Evolutionary conservation across 2,888 invertebrate genomes (phyloP).

Genomic region (Drosophila gaucha): DNA sequence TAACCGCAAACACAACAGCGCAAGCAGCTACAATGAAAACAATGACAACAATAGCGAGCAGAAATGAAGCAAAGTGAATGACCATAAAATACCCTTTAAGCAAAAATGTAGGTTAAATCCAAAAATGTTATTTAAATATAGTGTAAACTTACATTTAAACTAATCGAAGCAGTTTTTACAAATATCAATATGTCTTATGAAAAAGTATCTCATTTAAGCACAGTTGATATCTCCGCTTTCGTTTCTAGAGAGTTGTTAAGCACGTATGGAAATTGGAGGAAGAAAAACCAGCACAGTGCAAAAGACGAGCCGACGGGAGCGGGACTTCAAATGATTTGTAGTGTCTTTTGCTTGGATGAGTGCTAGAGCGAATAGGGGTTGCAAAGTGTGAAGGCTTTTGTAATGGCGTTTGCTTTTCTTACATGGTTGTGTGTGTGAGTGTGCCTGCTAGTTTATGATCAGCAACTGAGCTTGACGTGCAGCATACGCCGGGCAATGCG

Average conservation of each 20-base stretch:
- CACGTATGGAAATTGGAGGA: conserved; percentile 24
- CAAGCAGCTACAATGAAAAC: conserved; percentile 50
- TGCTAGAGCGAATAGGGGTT: conserved; percentile 7
- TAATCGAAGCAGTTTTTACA: too few species aligned
- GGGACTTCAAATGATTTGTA: conserved; percentile 68
- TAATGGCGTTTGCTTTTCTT: conserved; percentile 38
- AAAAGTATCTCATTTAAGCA: neutral
- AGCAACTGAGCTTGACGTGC: conserved; percentile 68
- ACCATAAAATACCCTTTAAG: conserved; percentile 26
- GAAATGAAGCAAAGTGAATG: conserved; percentile 16
- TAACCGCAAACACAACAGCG: conserved; percentile 78
- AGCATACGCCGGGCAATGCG: conserved; percentile 65
- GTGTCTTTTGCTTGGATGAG: conserved; percentile 41
- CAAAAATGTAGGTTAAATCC: neutral
- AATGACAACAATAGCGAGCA: conserved; percentile 60
- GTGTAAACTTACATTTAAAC: too few species aligned
- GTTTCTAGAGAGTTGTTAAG: conserved; percentile 7
- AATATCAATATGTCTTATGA: neutral
- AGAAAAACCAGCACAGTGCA: conserved; percentile 8
- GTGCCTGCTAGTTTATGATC: conserved; percentile 70
- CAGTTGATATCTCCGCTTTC: neutral
- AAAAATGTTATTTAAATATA: neutral
- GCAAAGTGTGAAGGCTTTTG: conserved; percentile 13
- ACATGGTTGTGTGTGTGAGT: conserved; percentile 13
- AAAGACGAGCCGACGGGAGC: conserved; percentile 18